Evolutionary conservation across 2,113 vertebrate species (phyloP).

Genomic region (Tapirus terrestris): DNA sequence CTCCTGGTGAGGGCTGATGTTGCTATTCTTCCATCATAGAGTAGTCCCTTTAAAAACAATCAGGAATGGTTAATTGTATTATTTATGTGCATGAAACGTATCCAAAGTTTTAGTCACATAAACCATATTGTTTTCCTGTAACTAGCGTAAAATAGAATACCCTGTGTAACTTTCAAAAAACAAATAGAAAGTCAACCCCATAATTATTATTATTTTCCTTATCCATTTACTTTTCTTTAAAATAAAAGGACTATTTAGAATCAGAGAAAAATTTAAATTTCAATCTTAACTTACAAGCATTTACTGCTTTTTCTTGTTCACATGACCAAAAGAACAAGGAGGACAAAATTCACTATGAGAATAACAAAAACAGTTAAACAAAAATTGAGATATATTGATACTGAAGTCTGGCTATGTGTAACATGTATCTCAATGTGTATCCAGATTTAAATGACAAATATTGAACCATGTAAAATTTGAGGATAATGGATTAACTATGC

Average conservation of each 20-base stretch:
- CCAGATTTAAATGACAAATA: slow-evolving; percentile 64
- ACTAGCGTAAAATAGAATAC: slow-evolving; percentile 79
- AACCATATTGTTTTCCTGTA: slow-evolving; percentile 75
- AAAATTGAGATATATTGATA: slow-evolving; percentile 30
- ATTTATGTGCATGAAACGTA: slow-evolving; percentile 78
- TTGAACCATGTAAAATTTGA: slow-evolving; percentile 66
- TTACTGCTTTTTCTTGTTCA: slow-evolving; percentile 30
- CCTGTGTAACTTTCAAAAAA: slow-evolving; percentile 69
- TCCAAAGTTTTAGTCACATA: slow-evolving; percentile 70
- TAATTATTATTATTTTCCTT: slow-evolving; percentile 13
- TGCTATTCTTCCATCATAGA: slow-evolving; percentile 65
- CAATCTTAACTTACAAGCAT: not conserved
- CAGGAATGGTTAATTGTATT: slow-evolving; percentile 69
- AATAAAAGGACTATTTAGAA: slow-evolving; percentile 25
- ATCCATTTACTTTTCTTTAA: not conserved
- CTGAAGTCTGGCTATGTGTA: slow-evolving; percentile 1
- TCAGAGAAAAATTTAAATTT: slow-evolving; percentile 9
- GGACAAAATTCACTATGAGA: slow-evolving; percentile 11
- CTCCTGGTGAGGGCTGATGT: not conserved
- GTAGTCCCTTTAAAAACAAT: slow-evolving; percentile 45
- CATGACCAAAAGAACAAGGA: not conserved
- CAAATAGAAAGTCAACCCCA: slow-evolving; percentile 51
- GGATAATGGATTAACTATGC: slow-evolving; percentile 76
- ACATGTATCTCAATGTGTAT: slow-evolving; percentile 10
- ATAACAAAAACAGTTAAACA: slow-evolving; percentile 27